These are phyloP conservation scores for Leptodactylus fuscus DNA, from an alignment of 2,113 vertebrate genomes.

Conservation along the genomic window DNA sequence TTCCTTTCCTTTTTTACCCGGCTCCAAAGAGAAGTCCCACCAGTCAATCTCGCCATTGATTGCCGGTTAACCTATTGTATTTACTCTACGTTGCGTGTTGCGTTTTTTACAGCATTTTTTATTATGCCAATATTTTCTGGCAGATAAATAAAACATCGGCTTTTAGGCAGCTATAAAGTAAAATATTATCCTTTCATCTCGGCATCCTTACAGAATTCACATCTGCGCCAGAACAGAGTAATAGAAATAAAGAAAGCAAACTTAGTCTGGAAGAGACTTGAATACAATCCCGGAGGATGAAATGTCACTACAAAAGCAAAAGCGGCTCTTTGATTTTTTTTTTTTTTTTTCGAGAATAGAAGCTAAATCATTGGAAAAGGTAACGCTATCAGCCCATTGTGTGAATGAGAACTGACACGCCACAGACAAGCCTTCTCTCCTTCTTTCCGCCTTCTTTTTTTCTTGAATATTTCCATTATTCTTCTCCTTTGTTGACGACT, in stretches of 20 bases:
- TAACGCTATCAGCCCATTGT: slow-evolving; percentile 48
- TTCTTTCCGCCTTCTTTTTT: not conserved
- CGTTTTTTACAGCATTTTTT: slow-evolving; percentile 23
- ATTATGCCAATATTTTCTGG: slow-evolving; percentile 12
- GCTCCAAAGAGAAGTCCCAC: not conserved
- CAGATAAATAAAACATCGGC: slow-evolving; percentile 49
- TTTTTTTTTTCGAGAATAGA: slow-evolving; percentile 49
- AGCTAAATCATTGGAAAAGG: slow-evolving; percentile 52
- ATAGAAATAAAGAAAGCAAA: slow-evolving; percentile 51
- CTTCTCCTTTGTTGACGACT: slow-evolving; percentile 42
- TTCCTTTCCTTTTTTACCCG: not conserved
- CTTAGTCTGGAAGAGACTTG: slow-evolving; percentile 18
- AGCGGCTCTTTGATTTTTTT: slow-evolving; percentile 42
- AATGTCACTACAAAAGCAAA: slow-evolving; percentile 57
- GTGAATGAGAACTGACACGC: slow-evolving; percentile 47
- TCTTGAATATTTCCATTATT: slow-evolving; percentile 54
- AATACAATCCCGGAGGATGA: slow-evolving; percentile 54
- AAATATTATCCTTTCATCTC: slow-evolving; percentile 57
- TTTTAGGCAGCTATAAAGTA: slow-evolving; percentile 42
- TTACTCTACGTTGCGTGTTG: not conserved
- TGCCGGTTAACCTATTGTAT: slow-evolving; percentile 27
- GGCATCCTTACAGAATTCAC: slow-evolving; percentile 36
- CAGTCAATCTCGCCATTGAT: not conserved
- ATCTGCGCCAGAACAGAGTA: slow-evolving; percentile 12
- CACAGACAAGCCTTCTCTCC: slow-evolving; percentile 7